Base-by-base conservation (phyloP, 2,888 invertebrate species). In the Hypomecis punctinalis region DNA sequence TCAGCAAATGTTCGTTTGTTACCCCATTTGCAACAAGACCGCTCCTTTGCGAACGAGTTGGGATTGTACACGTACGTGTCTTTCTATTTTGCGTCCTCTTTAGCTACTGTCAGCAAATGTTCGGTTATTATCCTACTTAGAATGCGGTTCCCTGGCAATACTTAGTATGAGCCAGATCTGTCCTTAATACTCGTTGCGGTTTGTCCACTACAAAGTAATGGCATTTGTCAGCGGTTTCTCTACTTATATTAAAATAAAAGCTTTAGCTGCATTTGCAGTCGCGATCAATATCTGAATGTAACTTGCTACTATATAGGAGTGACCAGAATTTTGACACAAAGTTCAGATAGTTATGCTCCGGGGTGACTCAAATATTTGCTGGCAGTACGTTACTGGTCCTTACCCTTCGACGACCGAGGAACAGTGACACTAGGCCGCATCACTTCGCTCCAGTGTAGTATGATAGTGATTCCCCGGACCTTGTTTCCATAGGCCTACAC, bases 91-190 rank as follows among this genome's bases (percentile, higher is more conserved):
- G 23, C 3, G 36, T 49, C 49, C 37, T 51, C 49, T 13, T 37
- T 11, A 11, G 49, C 36, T 36, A 36, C 37, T 51, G 33, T 51
- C 37, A 51, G 37, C 13, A 51, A 51, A 51, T 8, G 8, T 51
- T 51, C 37, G 37, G 3, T 23, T 23, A 3, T 23, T 23, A 23
- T 23, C 3, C 23, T 3, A 23, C 23, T 23, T 23, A 23, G 3
- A 23, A 23, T 23, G 3, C 23, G 23, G 23, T 23, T 23, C 23
- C 23, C 23, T 47, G 10, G 47, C 9, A 39, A 8, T 9, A 39
- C 7, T 8, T 47, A 11, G 6, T n/a, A 6, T 47, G 9, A 10
- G 47, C 33, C 47, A 33, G 35, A 0, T 6, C 10, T 47, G 9
- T 8, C 5, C 39, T 3, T 39, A 39, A 39, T 39, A 9, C 3